Evolutionary conservation across 1,140 invertebrate genomes (phyloP), one percentile per base, ranked within the genome.

Genomic region (Orussus abietinus): DNA sequence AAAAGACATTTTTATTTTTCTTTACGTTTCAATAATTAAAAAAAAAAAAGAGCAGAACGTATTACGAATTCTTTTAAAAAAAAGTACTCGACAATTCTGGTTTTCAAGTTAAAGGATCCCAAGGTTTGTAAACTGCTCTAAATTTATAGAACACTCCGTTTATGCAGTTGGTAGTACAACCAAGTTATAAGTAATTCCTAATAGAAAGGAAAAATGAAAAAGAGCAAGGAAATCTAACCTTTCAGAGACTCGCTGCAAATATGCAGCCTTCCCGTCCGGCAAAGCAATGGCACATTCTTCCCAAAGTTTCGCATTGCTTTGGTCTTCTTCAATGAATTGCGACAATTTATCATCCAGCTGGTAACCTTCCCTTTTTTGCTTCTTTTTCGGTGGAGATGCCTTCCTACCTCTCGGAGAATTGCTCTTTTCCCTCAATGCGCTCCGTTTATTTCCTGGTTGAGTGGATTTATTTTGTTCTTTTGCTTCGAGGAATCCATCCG

Each of bases 401-500:
- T 39, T 59, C 38, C 46, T 64, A 12, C 49, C 45, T 19, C 40
- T 47, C 12, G 45, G 57, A 10, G 48, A 44, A 39, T 53, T 57
- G 28, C 51, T 63, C 31, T 30, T 55, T 47, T 42, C 64, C 12
- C 40, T 49, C 0, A 9, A n/a, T 5, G 9, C 2, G 1, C 46
- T 36, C 32, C 55, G 46, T 49, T 62, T 65, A 4, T 47, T 51
- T 33, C 60, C 61, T 32, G 65, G 69, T 12, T 62, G 47, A n/a
- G n/a, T n/a, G n/a, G n/a, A 0, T 62, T 66, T 43, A 72, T 69
- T 44, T 77, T 75, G 22, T 72, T 74, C 2, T 77, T 76, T 54
- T 82, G 80, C 77, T 64, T 87, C 83, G 13, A 83, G 56, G 61
- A 86, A 88, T n/a, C 85, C 85, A 30, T 86, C 83, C 9, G 86